Evolutionary conservation across 2,113 vertebrate genomes (phyloP).

Genomic region (Pampusana beccarii): DNA sequence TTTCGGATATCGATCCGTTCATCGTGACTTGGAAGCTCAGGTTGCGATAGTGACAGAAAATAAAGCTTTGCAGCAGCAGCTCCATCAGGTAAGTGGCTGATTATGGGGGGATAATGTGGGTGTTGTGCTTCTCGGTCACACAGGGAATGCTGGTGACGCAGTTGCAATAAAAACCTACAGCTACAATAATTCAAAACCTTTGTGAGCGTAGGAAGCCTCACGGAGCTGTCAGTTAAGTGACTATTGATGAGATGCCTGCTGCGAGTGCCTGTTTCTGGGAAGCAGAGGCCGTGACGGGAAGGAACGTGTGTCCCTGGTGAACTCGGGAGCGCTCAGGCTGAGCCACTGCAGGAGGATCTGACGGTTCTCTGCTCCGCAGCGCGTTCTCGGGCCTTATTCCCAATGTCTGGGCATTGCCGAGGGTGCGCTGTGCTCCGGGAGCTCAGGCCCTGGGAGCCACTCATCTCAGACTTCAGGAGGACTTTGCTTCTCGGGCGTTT

Average conservation of each 20-base stretch:
- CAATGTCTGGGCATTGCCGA: rapidly evolving
- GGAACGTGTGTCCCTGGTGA: neutral
- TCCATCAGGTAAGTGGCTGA: slow-evolving; percentile 83
- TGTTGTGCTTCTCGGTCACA: neutral
- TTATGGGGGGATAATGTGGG: rapidly evolving
- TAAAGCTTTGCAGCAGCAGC: slow-evolving; percentile 85
- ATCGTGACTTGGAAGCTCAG: slow-evolving; percentile 96
- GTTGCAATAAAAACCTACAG: slow-evolving; percentile 14
- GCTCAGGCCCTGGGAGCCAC: neutral
- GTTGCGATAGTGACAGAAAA: slow-evolving; percentile 94
- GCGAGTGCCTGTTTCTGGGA: slow-evolving; percentile 32
- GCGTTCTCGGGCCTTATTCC: neutral
- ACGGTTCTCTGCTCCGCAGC: neutral
- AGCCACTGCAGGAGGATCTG: neutral
- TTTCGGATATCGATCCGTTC: slow-evolving; percentile 96
- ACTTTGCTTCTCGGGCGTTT: neutral
- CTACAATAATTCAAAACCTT: slow-evolving; percentile 1
- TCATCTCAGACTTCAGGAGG: neutral
- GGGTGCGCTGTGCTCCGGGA: rapidly evolving
- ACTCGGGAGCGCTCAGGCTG: neutral
- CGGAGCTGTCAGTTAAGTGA: slow-evolving; percentile 36
- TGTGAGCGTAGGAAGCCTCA: neutral
- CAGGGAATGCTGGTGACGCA: neutral
- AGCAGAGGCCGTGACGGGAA: neutral
- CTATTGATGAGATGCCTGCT: slow-evolving; percentile 59